Evolutionary conservation across 2,888 invertebrate species (phyloP), one percentile per base, ranked within the genome.

Genomic region (Alitta virens): DNA sequence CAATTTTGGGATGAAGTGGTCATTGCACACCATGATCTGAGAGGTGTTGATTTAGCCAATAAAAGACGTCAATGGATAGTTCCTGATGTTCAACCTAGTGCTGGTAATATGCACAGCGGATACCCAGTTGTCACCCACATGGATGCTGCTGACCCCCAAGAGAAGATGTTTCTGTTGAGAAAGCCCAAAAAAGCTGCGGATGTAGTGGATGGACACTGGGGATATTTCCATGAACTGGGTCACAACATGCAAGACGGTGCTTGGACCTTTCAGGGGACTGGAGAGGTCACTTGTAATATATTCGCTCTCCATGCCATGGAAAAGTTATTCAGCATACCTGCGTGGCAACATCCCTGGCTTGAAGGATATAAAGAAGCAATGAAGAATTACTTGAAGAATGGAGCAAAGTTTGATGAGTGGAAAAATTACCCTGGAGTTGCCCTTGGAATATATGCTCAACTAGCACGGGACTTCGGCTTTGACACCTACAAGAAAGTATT

Each of bases 151-250:
- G 56, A 64, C 5, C 56, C 66, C 3, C 3, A 49, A 21, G 49
- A 21, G 16, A 49, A n/a, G 18, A 49, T 49, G 18, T 49, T 18
- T 49, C 49, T 49, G 23, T 3, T 18, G 5, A 49, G 18, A 23
- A 33, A 33, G 18, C 23, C 23, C 5, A 49, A 49, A 9, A 23
- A 23, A 49, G 16, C 7, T 9, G 18, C 23, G 1, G 2, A 42
- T 1, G 16, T 21, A 49, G 18, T 16, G 1, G 2, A 42, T 1
- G 71, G 70, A 3, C 53, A 40, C n/a, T 73, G 73, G 73, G 73
- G 72, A 1, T 16, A 68, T 18, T 73, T 65, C 60, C 73, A 73
- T 51, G 72, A 73, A 61, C 53, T 73, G 9, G 73, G 73, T 21
- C 72, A 73, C 64, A 73, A 73, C 62, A 64, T 73, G 67, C 72